Conservation (phyloP, 1,140 invertebrate genomes). For the Oryctes rhinoceros region DNA sequence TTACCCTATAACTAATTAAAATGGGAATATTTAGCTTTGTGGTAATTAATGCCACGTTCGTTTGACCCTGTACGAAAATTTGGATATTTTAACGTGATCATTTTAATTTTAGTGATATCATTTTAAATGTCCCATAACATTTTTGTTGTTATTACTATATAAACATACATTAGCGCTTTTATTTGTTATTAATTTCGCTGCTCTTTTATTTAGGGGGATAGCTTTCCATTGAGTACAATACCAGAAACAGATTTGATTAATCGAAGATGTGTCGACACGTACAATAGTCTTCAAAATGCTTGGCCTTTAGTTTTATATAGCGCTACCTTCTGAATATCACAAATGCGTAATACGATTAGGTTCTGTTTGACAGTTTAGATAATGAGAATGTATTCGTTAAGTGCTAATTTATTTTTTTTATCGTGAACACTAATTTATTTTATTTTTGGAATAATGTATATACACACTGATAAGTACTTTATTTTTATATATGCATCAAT, state of each 20-base stretch:
- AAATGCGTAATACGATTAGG: neutral
- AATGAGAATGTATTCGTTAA: neutral
- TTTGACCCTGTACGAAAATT: no score
- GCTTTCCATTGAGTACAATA: slow-evolving; percentile 59
- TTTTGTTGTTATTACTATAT: no score
- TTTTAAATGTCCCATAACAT: no score
- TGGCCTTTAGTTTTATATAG: slow-evolving; percentile 39
- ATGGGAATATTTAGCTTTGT: no score
- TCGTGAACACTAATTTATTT: slow-evolving; percentile 10
- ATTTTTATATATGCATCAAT: slow-evolving; percentile 24
- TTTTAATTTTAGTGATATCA: no score
- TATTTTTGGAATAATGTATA: slow-evolving; percentile 35
- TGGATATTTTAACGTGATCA: no score
- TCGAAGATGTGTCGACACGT: slow-evolving; percentile 57
- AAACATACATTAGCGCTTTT: slow-evolving; percentile 49
- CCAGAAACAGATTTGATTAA: slow-evolving; percentile 58
- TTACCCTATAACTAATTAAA: no score
- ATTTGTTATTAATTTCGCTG: slow-evolving; percentile 5
- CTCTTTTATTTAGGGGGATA: slow-evolving; percentile 55
- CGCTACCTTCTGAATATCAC: slow-evolving; percentile 14
- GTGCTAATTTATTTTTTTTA: slow-evolving; percentile 32
- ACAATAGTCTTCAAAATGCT: slow-evolving; percentile 45
- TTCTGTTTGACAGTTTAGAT: neutral
- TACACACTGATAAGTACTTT: slow-evolving; percentile 22
- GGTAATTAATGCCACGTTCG: no score